Percentiles rank a stretch among this genome's conserved stretches.
Evolutionary conservation across 2,797 vertebrate species (phyloP).

Genomic region (Falco naumanni): DNA sequence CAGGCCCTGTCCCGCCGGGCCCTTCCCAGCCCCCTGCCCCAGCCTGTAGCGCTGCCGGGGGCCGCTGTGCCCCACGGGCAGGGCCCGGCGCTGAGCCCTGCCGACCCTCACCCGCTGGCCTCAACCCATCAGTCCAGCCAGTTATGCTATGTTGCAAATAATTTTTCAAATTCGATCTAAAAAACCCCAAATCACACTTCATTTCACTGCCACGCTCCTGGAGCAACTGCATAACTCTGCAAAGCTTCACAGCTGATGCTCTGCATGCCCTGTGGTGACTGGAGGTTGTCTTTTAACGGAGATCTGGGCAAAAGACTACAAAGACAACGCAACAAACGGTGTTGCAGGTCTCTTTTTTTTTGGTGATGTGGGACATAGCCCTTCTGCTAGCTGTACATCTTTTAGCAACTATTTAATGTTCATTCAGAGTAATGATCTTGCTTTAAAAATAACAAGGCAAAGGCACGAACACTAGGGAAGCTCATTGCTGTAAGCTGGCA

Average conservation of each 20-base stretch:
- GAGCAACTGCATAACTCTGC: too few species aligned
- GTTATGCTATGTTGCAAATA: neutral
- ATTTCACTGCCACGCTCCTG: neutral
- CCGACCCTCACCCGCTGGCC: too few species aligned
- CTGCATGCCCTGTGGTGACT: neutral
- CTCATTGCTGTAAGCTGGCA: neutral
- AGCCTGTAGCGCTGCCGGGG: too few species aligned
- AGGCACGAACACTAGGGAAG: neutral
- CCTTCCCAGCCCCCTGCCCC: too few species aligned
- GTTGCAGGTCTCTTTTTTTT: neutral
- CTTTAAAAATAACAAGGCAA: neutral
- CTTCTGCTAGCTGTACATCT: neutral
- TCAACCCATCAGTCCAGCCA: too few species aligned
- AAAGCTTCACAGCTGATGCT: neutral
- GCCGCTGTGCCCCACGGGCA: too few species aligned
- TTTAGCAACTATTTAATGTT: neutral
- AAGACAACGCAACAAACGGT: neutral
- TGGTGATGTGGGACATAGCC: rapidly evolving
- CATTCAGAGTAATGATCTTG: neutral
- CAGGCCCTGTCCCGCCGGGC: too few species aligned
- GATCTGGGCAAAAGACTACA: neutral
- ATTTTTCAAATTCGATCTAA: neutral
- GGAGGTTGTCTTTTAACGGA: too few species aligned
- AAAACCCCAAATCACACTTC: neutral
- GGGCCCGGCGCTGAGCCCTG: too few species aligned